Percentiles rank a stretch among this genome's conserved stretches.
Conservation (phyloP, 2,888 invertebrate genomes). For the Melanargia galathea region DNA sequence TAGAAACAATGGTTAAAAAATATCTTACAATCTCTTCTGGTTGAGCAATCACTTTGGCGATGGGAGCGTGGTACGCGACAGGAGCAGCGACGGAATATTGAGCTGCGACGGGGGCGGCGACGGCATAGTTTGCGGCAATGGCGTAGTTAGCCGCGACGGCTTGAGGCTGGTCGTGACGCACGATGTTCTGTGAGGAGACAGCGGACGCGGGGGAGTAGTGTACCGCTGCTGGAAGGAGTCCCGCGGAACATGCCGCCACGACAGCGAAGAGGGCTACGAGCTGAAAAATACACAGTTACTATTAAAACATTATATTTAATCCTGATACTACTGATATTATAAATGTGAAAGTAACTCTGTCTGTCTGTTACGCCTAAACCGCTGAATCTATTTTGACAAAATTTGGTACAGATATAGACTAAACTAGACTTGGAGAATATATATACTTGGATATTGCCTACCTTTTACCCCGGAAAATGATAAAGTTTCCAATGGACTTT, state of each 20-base stretch:
- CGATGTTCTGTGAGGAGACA: slow-evolving; percentile 60
- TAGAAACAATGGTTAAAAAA: not conserved
- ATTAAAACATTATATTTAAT: not conserved
- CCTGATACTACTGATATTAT: not conserved
- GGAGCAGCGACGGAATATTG: slow-evolving; percentile 46
- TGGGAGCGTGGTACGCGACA: slow-evolving; percentile 45
- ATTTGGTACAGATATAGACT: too few relatives aligned
- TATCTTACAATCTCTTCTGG: slow-evolving; percentile 48
- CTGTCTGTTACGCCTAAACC: not conserved
- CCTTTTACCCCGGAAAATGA: too few relatives aligned
- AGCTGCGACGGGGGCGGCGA: slow-evolving; percentile 51
- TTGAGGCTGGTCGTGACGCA: slow-evolving; percentile 60
- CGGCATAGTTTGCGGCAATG: slow-evolving; percentile 29
- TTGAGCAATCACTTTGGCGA: slow-evolving; percentile 46
- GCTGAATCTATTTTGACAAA: too few relatives aligned
- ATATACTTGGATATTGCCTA: too few relatives aligned
- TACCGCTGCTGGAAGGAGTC: slow-evolving; percentile 57
- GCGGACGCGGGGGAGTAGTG: slow-evolving; percentile 58
- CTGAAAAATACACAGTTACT: slow-evolving; percentile 36
- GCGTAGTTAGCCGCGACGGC: too few relatives aligned
- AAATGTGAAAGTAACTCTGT: not conserved
- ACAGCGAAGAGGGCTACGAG: slow-evolving; percentile 48
- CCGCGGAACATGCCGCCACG: slow-evolving; percentile 50
- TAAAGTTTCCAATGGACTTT: too few relatives aligned
- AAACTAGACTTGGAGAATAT: too few relatives aligned